A percentile compares a stretch with the other conserved stretches of the same genome.
Conservation (phyloP, 2,888 invertebrate species). For the Bugula neritina region DNA sequence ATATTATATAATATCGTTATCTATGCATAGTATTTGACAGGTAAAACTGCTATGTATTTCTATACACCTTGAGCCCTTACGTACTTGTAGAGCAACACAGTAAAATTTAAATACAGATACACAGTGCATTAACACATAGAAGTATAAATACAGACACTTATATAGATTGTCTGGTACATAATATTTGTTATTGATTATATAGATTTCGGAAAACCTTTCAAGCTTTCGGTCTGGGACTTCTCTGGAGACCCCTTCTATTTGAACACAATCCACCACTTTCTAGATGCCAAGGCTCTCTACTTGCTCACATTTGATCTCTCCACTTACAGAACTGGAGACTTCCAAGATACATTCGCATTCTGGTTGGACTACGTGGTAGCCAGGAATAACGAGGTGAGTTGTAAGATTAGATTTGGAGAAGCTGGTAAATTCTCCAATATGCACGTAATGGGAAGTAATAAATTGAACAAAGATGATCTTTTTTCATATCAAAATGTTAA, state of each 20-base stretch:
- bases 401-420: neutral
- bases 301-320: slow-evolving; percentile 47
- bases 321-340: slow-evolving; percentile 39
- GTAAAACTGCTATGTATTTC: too few species aligned
- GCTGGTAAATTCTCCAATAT: neutral
- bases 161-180: too few species aligned
- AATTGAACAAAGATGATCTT: too few species aligned
- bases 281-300: slow-evolving; percentile 44
- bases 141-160: too few species aligned
- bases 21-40: too few species aligned
- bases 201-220: slow-evolving; percentile 32
- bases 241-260: slow-evolving; percentile 46
- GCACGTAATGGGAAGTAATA: neutral
- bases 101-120: too few species aligned
- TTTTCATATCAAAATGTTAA: too few species aligned
- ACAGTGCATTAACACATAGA: too few species aligned
- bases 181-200: too few species aligned
- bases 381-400: slow-evolving; percentile 40
- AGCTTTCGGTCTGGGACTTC: slow-evolving; percentile 46
- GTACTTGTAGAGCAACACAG: too few species aligned
- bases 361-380: slow-evolving; percentile 51
- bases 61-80: too few species aligned
- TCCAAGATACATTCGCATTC: slow-evolving; percentile 41
- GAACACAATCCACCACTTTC: slow-evolving; percentile 42
- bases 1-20: too few species aligned